phyloP scores from a whole-genome alignment of 2,888 invertebrate species.

The Ornithoptera alexandrae region DNA sequence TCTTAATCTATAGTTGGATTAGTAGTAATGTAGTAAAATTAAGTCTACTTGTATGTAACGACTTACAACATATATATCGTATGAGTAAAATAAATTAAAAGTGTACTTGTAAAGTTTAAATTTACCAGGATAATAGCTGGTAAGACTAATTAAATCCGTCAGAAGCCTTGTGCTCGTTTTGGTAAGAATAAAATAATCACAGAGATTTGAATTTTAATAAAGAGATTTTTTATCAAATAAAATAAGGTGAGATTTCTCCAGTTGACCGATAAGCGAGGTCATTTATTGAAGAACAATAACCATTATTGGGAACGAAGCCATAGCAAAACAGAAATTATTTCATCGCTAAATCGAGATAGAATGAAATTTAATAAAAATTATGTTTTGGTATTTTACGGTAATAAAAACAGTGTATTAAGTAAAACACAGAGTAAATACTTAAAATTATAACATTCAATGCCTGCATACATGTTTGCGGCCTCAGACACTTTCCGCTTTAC shows the following conservation, averaged over 20 bases:
- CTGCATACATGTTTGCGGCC: neutral
- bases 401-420: neutral
- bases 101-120: neutral
- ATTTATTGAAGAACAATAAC: constrained; percentile 13
- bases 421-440: neutral
- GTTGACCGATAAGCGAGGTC: constrained; percentile 30
- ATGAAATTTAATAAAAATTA: neutral
- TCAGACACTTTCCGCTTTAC: constrained; percentile 7
- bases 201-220: constrained; percentile 26
- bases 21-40: no score
- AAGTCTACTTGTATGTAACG: neutral
- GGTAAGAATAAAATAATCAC: constrained; percentile 28
- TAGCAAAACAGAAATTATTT: neutral
- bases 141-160: constrained; percentile 20
- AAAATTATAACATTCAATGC: neutral
- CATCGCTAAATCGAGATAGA: neutral
- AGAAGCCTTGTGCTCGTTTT: constrained; percentile 31
- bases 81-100: neutral
- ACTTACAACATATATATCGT: neutral
- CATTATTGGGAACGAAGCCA: neutral
- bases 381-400: neutral
- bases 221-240: constrained; percentile 29
- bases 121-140: neutral
- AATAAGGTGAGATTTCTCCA: constrained; percentile 30
- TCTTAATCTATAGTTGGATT: no score